phyloP scores from a whole-genome alignment of 2,797 vertebrate genomes.

The Rhinoraja longicauda region DNA sequence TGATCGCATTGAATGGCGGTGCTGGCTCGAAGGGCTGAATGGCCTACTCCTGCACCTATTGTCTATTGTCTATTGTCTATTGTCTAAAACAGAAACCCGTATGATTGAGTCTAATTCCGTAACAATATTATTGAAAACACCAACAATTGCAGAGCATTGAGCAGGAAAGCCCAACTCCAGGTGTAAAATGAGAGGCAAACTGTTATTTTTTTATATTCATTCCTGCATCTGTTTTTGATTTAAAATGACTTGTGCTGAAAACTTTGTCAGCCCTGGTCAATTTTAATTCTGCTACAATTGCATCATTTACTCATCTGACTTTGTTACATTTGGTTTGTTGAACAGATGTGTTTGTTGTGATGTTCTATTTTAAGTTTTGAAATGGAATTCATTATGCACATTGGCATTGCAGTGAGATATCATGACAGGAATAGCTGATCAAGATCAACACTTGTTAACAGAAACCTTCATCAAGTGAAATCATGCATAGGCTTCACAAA shows the following conservation, averaged over 20 bases:
- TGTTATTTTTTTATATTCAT: background rate
- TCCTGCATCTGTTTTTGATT: background rate
- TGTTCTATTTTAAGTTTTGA: conserved; percentile 4
- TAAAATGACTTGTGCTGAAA: conserved; percentile 9
- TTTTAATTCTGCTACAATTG: background rate
- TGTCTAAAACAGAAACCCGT: background rate
- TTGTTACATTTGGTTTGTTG: conserved; percentile 15
- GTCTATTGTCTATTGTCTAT: no score
- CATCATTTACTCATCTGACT: conserved; percentile 9
- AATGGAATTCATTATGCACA: background rate
- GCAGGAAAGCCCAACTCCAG: background rate
- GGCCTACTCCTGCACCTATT: no score
- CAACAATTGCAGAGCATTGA: background rate
- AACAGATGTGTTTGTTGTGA: background rate
- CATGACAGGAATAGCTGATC: background rate
- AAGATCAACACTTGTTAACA: background rate
- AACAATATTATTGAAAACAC: background rate
- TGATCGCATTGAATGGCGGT: no score
- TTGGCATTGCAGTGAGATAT: background rate
- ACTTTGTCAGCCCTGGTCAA: background rate
- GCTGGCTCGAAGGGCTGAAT: no score
- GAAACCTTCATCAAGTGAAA: background rate
- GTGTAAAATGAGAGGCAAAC: background rate
- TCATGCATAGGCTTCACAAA: background rate
- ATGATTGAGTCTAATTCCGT: background rate